phyloP scores from a whole-genome alignment of 2,113 vertebrate species.

The Heptranchias perlo region DNA sequence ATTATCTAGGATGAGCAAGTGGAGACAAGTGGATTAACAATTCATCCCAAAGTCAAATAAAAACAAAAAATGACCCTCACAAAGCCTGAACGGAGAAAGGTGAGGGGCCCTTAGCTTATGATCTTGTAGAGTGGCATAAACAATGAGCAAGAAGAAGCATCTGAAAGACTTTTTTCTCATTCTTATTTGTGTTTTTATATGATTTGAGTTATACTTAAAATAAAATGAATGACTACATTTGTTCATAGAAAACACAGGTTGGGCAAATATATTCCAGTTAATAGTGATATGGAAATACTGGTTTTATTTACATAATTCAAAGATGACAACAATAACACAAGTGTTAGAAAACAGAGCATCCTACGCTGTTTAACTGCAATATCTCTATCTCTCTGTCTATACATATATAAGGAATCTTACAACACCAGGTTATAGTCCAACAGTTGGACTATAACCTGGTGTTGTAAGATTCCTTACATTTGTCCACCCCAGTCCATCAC shows the following conservation, averaged over 20 bases:
- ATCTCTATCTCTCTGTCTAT: neutral
- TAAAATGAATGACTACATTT: neutral
- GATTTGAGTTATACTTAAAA: neutral
- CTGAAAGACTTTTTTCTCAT: neutral
- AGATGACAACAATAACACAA: neutral
- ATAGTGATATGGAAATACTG: neutral
- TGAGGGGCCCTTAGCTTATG: neutral
- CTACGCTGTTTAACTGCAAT: neutral
- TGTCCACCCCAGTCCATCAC: too few species aligned
- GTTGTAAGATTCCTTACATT: too few species aligned
- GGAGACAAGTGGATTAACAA: neutral
- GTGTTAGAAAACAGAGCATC: neutral
- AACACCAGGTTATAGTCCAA: too few species aligned
- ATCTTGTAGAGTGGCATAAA: neutral
- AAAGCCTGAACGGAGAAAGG: neutral
- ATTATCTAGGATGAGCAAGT: neutral
- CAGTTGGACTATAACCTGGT: too few species aligned
- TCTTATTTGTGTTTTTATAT: neutral
- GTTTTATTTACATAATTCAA: neutral
- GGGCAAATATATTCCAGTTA: neutral
- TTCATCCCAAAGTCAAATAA: neutral
- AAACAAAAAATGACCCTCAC: neutral
- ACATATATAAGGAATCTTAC: too few species aligned
- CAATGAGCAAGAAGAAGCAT: neutral
- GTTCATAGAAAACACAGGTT: neutral